A percentile compares a stretch with the other conserved stretches of the same genome.
Conservation (phyloP, 2,797 vertebrate genomes). For the Pipistrellus pygmaeus region DNA sequence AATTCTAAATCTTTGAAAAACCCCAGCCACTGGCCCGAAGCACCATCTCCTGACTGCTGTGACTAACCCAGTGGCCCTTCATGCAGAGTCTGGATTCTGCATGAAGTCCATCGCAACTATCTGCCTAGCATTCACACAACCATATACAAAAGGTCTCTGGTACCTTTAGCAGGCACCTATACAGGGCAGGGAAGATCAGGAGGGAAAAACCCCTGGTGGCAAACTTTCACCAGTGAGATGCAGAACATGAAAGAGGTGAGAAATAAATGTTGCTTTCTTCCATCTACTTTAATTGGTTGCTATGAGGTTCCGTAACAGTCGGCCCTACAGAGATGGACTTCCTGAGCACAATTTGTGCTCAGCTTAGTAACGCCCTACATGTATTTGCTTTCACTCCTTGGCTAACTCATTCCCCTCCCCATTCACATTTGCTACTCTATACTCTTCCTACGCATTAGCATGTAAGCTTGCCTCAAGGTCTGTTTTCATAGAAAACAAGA, state of each 20-base stretch:
- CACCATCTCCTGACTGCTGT: neutral
- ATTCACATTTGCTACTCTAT: neutral
- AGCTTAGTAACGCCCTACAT: neutral
- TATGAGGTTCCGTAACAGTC: neutral
- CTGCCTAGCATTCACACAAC: fast-evolving
- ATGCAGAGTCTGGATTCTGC: neutral
- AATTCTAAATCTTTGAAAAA: neutral
- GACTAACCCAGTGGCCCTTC: neutral
- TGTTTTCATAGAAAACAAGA: neutral
- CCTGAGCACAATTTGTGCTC: neutral
- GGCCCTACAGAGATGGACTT: neutral
- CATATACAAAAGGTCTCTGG: neutral
- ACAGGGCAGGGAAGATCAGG: neutral
- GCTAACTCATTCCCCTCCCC: neutral
- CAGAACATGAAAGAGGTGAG: neutral
- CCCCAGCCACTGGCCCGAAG: neutral
- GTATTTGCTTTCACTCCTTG: neutral
- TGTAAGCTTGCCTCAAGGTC: neutral
- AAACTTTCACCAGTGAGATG: neutral
- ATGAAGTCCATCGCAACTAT: neutral
- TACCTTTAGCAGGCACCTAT: neutral
- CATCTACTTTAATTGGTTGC: neutral
- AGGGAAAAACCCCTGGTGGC: neutral
- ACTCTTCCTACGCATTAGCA: neutral
- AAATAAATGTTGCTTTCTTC: neutral